These are phyloP conservation scores for Anabacerthia variegaticeps DNA, from an alignment of 2,797 vertebrate genomes.

Conservation along the genomic window DNA sequence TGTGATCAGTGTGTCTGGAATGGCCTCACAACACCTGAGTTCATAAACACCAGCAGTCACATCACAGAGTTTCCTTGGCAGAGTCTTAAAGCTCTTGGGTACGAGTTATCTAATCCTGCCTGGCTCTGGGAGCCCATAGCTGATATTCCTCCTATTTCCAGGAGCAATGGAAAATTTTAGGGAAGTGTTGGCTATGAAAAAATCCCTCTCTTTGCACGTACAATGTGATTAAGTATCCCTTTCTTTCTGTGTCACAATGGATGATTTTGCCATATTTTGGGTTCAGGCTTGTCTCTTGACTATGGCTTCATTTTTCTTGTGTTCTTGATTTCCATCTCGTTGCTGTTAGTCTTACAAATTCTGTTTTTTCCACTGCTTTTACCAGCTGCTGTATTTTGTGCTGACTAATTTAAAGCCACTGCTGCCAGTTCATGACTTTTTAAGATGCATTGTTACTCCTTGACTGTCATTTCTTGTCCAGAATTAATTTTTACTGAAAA, in stretches of 20 bases:
- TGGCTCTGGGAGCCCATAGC: neutral
- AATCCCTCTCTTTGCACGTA: neutral
- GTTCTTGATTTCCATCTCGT: neutral
- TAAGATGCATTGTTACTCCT: neutral
- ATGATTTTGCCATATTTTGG: neutral
- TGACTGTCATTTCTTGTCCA: neutral
- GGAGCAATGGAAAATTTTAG: neutral
- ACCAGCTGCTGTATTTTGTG: neutral
- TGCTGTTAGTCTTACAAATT: neutral
- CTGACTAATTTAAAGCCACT: neutral
- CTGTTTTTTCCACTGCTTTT: neutral
- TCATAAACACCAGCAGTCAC: neutral
- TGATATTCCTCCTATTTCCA: neutral
- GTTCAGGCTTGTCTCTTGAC: neutral
- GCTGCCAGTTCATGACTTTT: neutral
- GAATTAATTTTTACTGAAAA: neutral
- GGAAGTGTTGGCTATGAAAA: neutral
- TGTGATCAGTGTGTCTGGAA: neutral
- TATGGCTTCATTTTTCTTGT: neutral
- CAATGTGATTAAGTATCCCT: neutral
- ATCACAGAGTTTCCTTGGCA: neutral
- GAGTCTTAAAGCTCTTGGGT: neutral
- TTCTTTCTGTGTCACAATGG: neutral
- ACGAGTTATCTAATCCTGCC: neutral
- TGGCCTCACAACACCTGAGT: rapidly evolving